Base-by-base conservation (phyloP, 2,888 invertebrate genomes). In the Metacarcinus magister region DNA sequence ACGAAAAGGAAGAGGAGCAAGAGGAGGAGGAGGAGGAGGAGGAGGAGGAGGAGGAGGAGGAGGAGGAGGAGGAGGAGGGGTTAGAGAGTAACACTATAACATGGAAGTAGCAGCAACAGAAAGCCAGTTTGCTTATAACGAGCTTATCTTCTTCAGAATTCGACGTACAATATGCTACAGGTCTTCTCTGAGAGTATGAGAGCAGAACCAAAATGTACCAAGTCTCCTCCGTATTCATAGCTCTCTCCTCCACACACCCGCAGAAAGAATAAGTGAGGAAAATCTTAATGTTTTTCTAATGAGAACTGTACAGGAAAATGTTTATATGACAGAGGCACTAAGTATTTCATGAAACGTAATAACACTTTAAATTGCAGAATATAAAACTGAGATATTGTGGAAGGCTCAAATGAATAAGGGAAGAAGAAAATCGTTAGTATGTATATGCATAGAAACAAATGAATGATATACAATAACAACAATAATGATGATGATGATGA, bases 101-200 rank as follows among this genome's bases (percentile, higher is more conserved):
- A 23, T n/a, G 67, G n/a, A n/a, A 67, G 67, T 67, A 67, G n/a
- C n/a, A n/a, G 67, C n/a, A 82, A 32, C 82, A 82, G 28, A 8
- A 82, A 82, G 82, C 82, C 82, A 32, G 13, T 32, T 82, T 28
- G 13, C 28, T 32, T 13, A 82, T 32, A 82, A 82, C 28, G 82
- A 82, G 82, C 10, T 82, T 82, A 82, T 82, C 82, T 32, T 32
- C 82, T 82, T 82, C 32, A 82, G 82, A 32, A 82, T 82, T 82
- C 82, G 5, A 28, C 13, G 82, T 32, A 82, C 28, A 82, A 19
- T 82, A 82, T 32, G 32, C 82, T 82, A 82, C 32, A 82, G 82
- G 82, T 82, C 23, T 32, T 32, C 82, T 10, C 82, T 7, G 82
- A 13, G 82, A 23, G 82, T 5, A 32, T 23, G 75, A 75, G n/a